phyloP scores from a whole-genome alignment of 30 jellyfish, hydroid and myxozoan species.

The Sanderia malayensis region DNA sequence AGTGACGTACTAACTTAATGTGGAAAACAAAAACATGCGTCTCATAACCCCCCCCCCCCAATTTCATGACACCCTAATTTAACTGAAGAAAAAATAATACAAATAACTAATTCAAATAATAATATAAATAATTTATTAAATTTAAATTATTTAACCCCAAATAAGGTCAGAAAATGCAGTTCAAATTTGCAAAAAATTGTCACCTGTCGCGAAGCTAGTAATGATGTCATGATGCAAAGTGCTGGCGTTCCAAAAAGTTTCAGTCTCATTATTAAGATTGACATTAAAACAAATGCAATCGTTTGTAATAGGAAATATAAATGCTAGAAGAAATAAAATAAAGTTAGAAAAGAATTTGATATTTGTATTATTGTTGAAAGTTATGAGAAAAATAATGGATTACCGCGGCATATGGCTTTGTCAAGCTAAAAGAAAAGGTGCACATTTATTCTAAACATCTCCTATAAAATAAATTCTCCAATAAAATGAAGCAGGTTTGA shows the following conservation, averaged over 20 bases:
- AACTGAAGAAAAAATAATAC: too few species aligned
- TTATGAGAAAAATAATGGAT: background rate
- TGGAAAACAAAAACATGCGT: too few species aligned
- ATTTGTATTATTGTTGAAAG: background rate
- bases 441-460: too few species aligned
- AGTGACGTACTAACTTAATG: too few species aligned
- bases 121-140: too few species aligned
- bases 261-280: slow-evolving; percentile 82
- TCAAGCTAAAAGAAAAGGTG: slow-evolving; percentile 21
- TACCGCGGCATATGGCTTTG: slow-evolving; percentile 65
- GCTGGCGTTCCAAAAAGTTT: slow-evolving; percentile 94
- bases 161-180: too few species aligned
- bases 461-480: background rate
- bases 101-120: too few species aligned
- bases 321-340: slow-evolving; percentile 54
- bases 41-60: too few species aligned
- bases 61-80: too few species aligned
- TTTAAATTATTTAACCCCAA: too few species aligned
- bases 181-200: too few species aligned
- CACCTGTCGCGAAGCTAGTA: slow-evolving; percentile 89
- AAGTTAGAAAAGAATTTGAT: background rate
- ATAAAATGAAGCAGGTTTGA: too few species aligned
- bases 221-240: slow-evolving; percentile 76
- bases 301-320: slow-evolving; percentile 82
- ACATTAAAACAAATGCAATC: slow-evolving; percentile 80